Conservation (phyloP, 2,797 vertebrate species). For the Notolabrus celidotus region DNA sequence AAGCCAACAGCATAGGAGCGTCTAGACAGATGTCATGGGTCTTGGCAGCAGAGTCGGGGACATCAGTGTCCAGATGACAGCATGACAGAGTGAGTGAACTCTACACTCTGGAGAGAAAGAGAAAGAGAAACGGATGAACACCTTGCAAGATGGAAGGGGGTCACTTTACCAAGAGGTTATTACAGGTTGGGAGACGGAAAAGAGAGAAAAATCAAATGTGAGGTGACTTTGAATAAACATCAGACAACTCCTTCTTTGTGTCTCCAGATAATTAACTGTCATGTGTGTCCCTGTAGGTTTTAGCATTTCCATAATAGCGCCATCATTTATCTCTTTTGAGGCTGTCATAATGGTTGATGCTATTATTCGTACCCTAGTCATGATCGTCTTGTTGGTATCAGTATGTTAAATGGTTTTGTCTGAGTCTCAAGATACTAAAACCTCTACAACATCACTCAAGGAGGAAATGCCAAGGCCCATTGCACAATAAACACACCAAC, state of each 20-base stretch:
- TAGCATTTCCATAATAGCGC: conserved; percentile 56
- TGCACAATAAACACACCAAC: conserved; percentile 66
- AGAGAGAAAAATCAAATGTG: conserved; percentile 10
- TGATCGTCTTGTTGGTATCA: conserved; percentile 1
- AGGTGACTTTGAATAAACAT: conserved; percentile 59
- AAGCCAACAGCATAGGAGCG: conserved; percentile 36
- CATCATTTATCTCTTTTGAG: conserved; percentile 57
- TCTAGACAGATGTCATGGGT: conserved; percentile 65
- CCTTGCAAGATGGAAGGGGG: conserved; percentile 34
- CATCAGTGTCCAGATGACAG: conserved; percentile 63
- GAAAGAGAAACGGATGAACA: conserved; percentile 11
- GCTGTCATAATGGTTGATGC: conserved; percentile 30
- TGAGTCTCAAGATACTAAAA: conserved; percentile 20
- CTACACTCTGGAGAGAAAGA: conserved; percentile 24
- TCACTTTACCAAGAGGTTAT: conserved; percentile 50
- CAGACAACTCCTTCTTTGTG: conserved; percentile 61
- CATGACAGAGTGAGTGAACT: conserved; percentile 46
- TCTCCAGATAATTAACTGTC: conserved; percentile 69
- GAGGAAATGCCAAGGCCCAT: conserved; percentile 29
- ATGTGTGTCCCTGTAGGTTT: conserved; percentile 52
- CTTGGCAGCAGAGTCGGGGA: conserved; percentile 50
- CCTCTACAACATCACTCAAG: conserved; percentile 7
- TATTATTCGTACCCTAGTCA: too few relatives aligned
- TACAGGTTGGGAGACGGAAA: neutral
- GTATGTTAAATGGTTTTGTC: neutral